Evolutionary conservation across 1,140 invertebrate species (phyloP).

Genomic region (Panagrolaimus sp.): DNA sequence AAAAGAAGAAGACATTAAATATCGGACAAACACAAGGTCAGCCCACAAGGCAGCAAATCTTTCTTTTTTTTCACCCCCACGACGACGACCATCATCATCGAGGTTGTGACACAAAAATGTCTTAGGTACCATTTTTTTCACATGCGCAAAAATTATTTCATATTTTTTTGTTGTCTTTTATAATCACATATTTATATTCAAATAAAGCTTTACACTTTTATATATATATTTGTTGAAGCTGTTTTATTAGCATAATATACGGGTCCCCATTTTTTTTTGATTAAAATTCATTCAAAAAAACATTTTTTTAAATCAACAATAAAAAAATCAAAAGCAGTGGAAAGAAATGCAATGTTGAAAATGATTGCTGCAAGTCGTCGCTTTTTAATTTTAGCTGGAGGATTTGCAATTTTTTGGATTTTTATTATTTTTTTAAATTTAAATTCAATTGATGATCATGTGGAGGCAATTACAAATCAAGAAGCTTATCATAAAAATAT

Average conservation of each 20-base stretch:
- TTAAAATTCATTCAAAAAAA: too few species aligned
- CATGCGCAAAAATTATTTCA: constrained; percentile 4
- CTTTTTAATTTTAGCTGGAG: background rate
- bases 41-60: background rate
- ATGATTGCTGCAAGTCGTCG: too few species aligned
- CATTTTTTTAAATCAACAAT: too few species aligned
- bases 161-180: constrained; percentile 4
- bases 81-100: too few species aligned
- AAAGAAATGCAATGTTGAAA: too few species aligned
- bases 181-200: background rate
- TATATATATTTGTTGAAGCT: too few species aligned
- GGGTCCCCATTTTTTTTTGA: too few species aligned
- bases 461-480: background rate
- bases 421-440: constrained; percentile 2
- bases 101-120: constrained; percentile 16
- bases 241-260: too few species aligned
- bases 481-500: background rate
- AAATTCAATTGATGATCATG: constrained; percentile 4
- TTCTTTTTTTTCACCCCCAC: constrained; percentile 3
- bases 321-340: too few species aligned
- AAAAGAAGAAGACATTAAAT: constrained; percentile 5
- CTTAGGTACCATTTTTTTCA: background rate
- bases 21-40: constrained; percentile 16
- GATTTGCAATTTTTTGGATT: background rate
- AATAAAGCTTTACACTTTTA: too few species aligned